These are phyloP conservation scores for Drosophila tripunctata DNA, from an alignment of 2,888 invertebrate species.

Conservation along the genomic window DNA sequence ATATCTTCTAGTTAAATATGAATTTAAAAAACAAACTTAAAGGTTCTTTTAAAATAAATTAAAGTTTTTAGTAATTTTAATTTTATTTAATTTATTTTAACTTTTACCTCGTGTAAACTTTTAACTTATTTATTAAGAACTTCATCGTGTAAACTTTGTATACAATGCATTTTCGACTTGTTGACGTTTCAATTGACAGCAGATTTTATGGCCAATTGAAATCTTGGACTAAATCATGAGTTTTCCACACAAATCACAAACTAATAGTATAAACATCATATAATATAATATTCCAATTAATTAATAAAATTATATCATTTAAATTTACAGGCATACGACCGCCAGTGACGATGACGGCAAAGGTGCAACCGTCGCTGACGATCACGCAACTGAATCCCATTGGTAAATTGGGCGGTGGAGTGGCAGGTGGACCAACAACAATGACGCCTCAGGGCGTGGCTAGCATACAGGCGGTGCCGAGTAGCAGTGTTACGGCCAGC, in stretches of 20 bases:
- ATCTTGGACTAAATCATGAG: conserved; percentile 1
- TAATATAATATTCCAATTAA: conserved; percentile 5
- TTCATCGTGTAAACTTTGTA: conserved; percentile 1
- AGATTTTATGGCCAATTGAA: neutral
- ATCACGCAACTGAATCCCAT: conserved; percentile 83
- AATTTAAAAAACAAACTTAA: too few relatives aligned
- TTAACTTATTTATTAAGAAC: too few relatives aligned
- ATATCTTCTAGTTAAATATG: too few relatives aligned
- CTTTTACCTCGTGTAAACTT: too few relatives aligned
- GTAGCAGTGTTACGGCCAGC: conserved; percentile 60
- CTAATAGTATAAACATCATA: too few relatives aligned
- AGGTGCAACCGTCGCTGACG: conserved; percentile 83
- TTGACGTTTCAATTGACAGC: conserved; percentile 7
- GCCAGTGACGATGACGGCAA: conserved; percentile 83
- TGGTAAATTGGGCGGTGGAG: conserved; percentile 73
- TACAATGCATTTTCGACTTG: neutral
- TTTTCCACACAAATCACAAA: too few relatives aligned
- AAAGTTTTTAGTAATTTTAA: too few relatives aligned
- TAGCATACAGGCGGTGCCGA: conserved; percentile 76
- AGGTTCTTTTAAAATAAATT: too few relatives aligned
- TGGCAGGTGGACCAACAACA: conserved; percentile 41
- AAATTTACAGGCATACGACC: conserved; percentile 79
- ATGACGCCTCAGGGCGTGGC: conserved; percentile 67
- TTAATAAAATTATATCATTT: neutral
- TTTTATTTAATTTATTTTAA: too few relatives aligned